These are phyloP conservation scores for Neodiprion virginianus DNA, from an alignment of 1,140 invertebrate species.

Conservation along the genomic window DNA sequence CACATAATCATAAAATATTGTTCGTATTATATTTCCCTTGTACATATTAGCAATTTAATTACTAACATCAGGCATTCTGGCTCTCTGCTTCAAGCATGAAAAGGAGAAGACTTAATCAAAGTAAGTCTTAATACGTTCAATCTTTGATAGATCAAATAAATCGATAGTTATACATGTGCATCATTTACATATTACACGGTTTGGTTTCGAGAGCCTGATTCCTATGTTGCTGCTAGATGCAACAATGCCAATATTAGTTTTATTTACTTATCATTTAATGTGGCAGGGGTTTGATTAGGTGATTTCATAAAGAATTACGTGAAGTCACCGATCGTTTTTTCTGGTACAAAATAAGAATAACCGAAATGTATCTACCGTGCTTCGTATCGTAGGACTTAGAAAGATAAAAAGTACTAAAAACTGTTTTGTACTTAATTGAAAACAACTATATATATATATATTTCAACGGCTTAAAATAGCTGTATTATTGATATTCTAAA, in stretches of 20 bases:
- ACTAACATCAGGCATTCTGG: conserved; percentile 30
- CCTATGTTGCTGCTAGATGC: background rate
- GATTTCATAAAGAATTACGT: background rate
- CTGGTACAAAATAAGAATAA: conserved; percentile 37
- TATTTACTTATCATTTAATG: background rate
- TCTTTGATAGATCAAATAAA: background rate
- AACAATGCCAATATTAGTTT: conserved; percentile 1
- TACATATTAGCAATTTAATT: conserved; percentile 48
- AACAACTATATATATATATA: conserved; percentile 44
- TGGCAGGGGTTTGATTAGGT: background rate
- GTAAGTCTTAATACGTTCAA: conserved; percentile 11
- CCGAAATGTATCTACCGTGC: conserved; percentile 33
- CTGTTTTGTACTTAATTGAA: conserved; percentile 57
- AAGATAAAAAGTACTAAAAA: conserved; percentile 22
- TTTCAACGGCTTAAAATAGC: conserved; percentile 38
- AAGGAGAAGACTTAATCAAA: conserved; percentile 23
- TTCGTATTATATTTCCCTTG: conserved; percentile 42
- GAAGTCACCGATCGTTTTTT: conserved; percentile 7
- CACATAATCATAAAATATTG: conserved; percentile 42
- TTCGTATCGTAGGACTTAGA: conserved; percentile 36
- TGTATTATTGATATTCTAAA: conserved; percentile 31
- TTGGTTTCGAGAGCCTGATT: background rate
- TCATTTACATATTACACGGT: background rate
- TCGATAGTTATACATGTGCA: background rate
- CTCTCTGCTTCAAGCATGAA: conserved; percentile 16